Evolutionary conservation across 1,140 invertebrate species (phyloP), one percentile per base, ranked within the genome.

Genomic region (Stenopsyche tienmushanensis): DNA sequence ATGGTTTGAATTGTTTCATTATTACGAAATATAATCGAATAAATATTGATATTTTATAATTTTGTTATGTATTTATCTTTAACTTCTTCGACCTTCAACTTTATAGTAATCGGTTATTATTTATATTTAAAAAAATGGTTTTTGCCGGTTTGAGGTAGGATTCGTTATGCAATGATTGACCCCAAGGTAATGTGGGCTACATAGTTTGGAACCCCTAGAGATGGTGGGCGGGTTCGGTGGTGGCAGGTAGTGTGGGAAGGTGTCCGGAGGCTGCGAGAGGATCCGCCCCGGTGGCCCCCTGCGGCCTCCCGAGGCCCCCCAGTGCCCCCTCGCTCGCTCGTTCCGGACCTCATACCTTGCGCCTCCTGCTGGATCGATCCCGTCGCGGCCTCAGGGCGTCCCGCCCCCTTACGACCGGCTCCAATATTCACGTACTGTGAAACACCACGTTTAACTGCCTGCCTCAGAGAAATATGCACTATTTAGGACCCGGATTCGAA

Each of bases 101-200:
- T 34, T 34, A 34, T 34, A 34, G 29, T 13, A 34, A 7, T 34
- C 29, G 29, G 29, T 34, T n/a, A n/a, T n/a, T n/a, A n/a, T n/a
- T n/a, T n/a, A n/a, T n/a, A n/a, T n/a, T n/a, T n/a, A n/a, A n/a
- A n/a, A n/a, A n/a, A n/a, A n/a, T n/a, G n/a, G n/a, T n/a, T n/a
- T n/a, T n/a, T n/a, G n/a, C n/a, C n/a, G n/a, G 13, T 34, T 34
- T 34, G 5, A 34, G 29, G 29, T 34, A 34, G 5, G 29, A 5
- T 34, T 20, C 26, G 52, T 54, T 54, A 54, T 54, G 52, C 52
- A 54, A 54, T 52, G 49, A 52, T 52, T 52, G 49, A 52, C 49
- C 49, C 49, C 8, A 47, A 47, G 44, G 44, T 47, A 47, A 47
- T 47, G 44, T 47, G 44, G 44, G 44, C 44, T 18, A 47, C 17